Evolutionary conservation across 2,888 invertebrate genomes (phyloP).

Genomic region (Acanthopleura granulata): DNA sequence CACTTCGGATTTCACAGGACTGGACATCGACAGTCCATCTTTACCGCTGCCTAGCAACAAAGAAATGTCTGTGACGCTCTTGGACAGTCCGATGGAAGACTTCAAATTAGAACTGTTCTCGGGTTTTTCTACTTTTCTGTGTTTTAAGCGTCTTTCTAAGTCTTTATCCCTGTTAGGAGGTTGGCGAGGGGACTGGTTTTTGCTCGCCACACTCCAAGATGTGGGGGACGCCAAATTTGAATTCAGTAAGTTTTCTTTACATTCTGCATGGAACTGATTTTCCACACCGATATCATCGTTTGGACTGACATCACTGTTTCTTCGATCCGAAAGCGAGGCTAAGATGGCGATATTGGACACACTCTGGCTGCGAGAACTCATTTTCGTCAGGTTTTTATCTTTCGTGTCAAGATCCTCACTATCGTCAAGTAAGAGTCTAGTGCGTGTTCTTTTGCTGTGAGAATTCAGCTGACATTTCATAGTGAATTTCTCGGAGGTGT

Average conservation of each 20-base stretch:
- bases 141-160: not conserved
- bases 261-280: not conserved
- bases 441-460: not conserved
- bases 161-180: not conserved
- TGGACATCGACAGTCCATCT: not conserved
- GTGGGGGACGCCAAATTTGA: not conserved
- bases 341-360: constrained; percentile 8
- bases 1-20: not conserved
- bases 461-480: not conserved
- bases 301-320: not conserved
- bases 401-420: not conserved
- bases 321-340: not conserved
- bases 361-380: constrained; percentile 12
- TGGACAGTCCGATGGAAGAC: not conserved
- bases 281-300: not conserved
- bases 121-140: not conserved
- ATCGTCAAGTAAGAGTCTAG: constrained; percentile 1
- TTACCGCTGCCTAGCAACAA: not conserved
- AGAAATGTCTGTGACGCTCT: constrained; percentile 19
- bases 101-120: not conserved
- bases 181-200: not conserved
- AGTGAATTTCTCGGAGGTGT: constrained; percentile 11
- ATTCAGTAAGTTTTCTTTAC: not conserved
- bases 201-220: not conserved
- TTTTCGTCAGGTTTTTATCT: not conserved